Evolutionary conservation across 2,113 vertebrate genomes (phyloP), one percentile per base, ranked within the genome.

Genomic region (Sminthopsis crassicaudata): DNA sequence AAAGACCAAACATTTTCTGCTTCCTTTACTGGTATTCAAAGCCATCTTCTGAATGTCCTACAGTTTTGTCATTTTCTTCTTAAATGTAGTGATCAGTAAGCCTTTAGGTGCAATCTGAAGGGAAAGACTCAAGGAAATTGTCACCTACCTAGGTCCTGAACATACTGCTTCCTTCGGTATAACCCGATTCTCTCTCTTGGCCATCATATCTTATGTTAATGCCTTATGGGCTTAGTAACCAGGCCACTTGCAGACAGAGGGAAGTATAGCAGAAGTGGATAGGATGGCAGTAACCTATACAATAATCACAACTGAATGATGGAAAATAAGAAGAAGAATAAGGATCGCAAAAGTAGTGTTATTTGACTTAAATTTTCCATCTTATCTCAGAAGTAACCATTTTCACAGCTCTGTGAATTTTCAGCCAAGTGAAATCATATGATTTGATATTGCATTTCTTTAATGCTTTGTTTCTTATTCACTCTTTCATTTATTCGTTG

Each of bases 341-440:
- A 92, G 8, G 8, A 84, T 96, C 48, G 93, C 19, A 93, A 90
- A 94, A 91, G 1, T 1, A 50, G 46, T 0, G 51, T 30, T 88
- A 67, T 95, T 57, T 90, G 19, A 55, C 53, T 88, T 93, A 55
- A 53, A 54, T 16, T 95, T 92, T 76, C 7, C 50, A 57, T 53
- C 95, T 95, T 0, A 55, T 46, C 46, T 91, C 14, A n/a, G 50
- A 0, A n/a, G n/a, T 22, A 84, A 76, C 6, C 2, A 36, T 95
- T 96, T 94, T 91, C 36, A 76, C 76, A 91, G 30, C 3, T 92
- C 3, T 55, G 53, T 91, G 84, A 95, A 88, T 0, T 95, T 84
- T 94, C 51, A 26, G 8, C 60, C 26, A 46, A 52, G 48, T 91
- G 95, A 91, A 95, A 96, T 94, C 89, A 90, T 67, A 1, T 92